These are phyloP conservation scores for Cryptoprocta ferox DNA, from an alignment of 2,797 vertebrate genomes.

Conservation along the genomic window DNA sequence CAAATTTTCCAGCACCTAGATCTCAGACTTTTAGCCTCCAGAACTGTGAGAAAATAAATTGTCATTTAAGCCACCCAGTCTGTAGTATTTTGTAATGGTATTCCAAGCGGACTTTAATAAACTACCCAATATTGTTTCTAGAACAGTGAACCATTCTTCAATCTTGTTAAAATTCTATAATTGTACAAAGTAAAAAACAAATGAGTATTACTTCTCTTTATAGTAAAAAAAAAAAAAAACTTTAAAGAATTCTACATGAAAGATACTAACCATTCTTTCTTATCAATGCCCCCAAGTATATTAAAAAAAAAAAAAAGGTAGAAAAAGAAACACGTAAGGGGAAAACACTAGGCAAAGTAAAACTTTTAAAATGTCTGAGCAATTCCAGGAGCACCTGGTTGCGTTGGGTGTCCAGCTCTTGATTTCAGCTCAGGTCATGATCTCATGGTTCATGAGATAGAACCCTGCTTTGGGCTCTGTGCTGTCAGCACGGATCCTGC, in stretches of 20 bases:
- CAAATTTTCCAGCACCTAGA: not conserved
- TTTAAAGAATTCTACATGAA: not conserved
- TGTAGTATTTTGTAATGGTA: not conserved
- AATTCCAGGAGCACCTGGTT: not conserved
- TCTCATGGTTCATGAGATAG: too few relatives aligned
- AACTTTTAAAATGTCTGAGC: constrained; percentile 47
- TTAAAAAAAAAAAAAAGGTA: not conserved
- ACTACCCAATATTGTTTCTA: not conserved
- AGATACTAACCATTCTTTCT: not conserved
- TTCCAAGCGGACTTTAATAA: not conserved
- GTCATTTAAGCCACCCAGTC: not conserved
- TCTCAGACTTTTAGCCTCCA: constrained; percentile 6
- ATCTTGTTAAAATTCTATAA: constrained; percentile 23
- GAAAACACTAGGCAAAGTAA: not conserved
- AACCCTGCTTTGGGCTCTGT: too few relatives aligned
- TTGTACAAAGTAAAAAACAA: not conserved
- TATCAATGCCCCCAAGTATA: not conserved
- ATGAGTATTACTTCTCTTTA: not conserved
- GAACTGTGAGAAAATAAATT: not conserved
- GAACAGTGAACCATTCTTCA: not conserved
- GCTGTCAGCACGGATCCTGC: too few relatives aligned
- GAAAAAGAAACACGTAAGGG: constrained; percentile 12
- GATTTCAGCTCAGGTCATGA: too few relatives aligned
- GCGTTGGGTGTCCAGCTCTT: too few relatives aligned
- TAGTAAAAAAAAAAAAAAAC: not conserved